Conservation (phyloP, 2,113 vertebrate genomes). For the Cricetomys ansorgei region DNA sequence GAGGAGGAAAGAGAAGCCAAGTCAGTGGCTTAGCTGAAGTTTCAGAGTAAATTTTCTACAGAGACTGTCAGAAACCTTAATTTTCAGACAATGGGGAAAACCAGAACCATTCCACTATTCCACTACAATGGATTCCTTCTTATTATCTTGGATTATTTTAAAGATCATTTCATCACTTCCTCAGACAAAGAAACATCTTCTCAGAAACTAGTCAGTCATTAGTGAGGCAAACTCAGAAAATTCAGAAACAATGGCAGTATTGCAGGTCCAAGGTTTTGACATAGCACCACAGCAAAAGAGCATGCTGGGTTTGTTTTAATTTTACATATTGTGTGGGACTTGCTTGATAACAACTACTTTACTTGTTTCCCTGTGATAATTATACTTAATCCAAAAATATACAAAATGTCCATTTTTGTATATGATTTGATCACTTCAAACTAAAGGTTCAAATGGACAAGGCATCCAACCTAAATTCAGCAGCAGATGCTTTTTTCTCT, state of each 20-base stretch:
- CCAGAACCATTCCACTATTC: background rate
- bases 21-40: background rate
- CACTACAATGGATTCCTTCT: background rate
- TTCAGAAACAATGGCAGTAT: background rate
- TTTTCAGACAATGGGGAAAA: background rate
- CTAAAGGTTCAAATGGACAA: background rate
- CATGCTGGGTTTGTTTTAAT: background rate
- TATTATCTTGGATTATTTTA: background rate
- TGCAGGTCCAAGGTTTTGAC: background rate
- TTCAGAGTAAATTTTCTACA: background rate
- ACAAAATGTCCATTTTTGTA: background rate
- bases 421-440: conserved; percentile 18
- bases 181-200: background rate
- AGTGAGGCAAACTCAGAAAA: background rate
- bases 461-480: background rate
- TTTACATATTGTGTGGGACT: conserved; percentile 15
- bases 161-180: background rate
- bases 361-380: background rate
- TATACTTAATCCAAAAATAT: background rate
- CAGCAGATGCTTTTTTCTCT: background rate
- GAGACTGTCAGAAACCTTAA: background rate
- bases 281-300: conserved; percentile 23
- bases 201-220: background rate
- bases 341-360: background rate
- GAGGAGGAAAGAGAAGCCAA: background rate